Conservation (phyloP, 2,113 vertebrate genomes). For the Toxotes jaculatrix region DNA sequence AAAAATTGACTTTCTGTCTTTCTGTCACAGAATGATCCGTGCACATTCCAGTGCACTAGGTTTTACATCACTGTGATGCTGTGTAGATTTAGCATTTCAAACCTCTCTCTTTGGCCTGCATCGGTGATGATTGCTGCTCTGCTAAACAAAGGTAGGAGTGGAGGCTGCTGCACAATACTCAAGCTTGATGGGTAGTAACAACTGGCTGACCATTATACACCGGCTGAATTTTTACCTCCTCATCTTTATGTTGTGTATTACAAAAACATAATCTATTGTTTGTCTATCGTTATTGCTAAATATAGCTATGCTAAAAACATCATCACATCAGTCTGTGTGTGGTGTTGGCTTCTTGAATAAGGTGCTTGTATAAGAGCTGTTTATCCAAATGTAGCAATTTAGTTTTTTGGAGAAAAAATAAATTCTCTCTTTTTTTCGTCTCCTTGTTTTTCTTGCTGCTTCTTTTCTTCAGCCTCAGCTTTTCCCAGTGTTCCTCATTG, state of each 20-base stretch:
- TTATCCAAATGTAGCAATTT: background rate
- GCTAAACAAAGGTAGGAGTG: constrained; percentile 39
- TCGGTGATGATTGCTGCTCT: constrained; percentile 53
- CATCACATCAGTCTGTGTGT: background rate
- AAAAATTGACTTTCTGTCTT: constrained; percentile 76
- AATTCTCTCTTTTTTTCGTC: background rate
- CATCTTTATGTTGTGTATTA: constrained; percentile 6
- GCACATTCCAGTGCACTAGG: constrained; percentile 52
- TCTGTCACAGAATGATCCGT: constrained; percentile 65
- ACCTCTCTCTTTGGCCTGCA: constrained; percentile 44
- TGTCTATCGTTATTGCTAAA: background rate
- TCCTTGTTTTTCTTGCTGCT: background rate
- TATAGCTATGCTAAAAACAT: background rate
- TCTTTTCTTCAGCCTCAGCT: background rate
- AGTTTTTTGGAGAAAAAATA: background rate
- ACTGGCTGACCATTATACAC: background rate
- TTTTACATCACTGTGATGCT: constrained; percentile 70
- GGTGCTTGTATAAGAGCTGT: background rate
- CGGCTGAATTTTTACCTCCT: constrained; percentile 2
- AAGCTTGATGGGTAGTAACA: constrained; percentile 19
- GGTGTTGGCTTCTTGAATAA: background rate
- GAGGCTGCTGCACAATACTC: constrained; percentile 26
- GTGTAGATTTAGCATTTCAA: constrained; percentile 61
- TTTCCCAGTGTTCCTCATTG: background rate
- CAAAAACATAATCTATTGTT: background rate